phyloP scores from a whole-genome alignment of 2,797 vertebrate species.

The Crypturellus tataupa region DNA sequence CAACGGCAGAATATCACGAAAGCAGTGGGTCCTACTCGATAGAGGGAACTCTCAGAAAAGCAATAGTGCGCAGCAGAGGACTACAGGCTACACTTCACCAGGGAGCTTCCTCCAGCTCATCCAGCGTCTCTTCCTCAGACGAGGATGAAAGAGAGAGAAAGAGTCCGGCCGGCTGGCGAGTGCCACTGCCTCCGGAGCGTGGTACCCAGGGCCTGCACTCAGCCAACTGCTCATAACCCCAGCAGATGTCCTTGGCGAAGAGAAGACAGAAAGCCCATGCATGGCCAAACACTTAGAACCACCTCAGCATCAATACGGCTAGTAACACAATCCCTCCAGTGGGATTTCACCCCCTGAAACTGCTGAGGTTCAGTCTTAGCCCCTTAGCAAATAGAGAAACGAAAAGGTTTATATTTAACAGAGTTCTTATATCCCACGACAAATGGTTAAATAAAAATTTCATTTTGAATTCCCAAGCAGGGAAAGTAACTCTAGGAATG shows the following conservation, averaged over 20 bases:
- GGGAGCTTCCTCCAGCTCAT: background rate
- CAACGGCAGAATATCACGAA: background rate
- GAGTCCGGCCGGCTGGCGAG: background rate
- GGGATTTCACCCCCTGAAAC: background rate
- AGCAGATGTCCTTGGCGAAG: background rate
- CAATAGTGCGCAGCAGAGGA: accelerated
- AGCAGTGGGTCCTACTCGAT: background rate
- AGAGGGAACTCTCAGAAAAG: background rate
- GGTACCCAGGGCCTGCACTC: background rate
- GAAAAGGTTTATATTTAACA: background rate
- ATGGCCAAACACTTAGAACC: background rate
- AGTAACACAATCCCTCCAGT: background rate
- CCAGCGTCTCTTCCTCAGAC: background rate
- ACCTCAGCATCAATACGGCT: background rate
- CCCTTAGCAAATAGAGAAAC: background rate
- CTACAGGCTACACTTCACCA: background rate
- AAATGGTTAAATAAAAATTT: background rate
- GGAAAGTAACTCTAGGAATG: background rate
- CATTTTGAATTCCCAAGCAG: background rate
- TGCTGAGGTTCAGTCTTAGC: background rate
- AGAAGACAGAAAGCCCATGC: background rate
- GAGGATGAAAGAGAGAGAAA: too few relatives aligned
- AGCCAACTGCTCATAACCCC: background rate
- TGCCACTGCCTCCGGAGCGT: background rate
- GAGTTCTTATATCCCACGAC: background rate